Conservation (phyloP, 1,140 invertebrate genomes). For the Anastrepha obliqua region DNA sequence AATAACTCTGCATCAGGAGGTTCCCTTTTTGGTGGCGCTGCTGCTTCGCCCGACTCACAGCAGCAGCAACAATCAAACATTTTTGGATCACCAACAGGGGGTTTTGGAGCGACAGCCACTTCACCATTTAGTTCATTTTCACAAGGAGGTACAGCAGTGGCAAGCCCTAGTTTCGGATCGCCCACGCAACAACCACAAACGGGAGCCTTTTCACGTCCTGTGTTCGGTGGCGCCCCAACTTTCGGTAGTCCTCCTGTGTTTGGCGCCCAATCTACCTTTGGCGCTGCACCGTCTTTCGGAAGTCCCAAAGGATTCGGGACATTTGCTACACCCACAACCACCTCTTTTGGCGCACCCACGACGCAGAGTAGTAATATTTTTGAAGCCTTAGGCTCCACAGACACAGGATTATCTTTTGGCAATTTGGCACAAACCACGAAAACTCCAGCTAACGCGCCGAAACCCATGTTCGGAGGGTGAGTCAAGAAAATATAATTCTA, state of each 20-base stretch:
- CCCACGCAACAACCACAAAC: slow-evolving; percentile 62
- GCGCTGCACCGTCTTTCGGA: slow-evolving; percentile 76
- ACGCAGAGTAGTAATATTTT: slow-evolving; percentile 76
- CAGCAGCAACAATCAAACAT: slow-evolving; percentile 55
- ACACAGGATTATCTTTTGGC: slow-evolving; percentile 76
- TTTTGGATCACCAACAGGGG: slow-evolving; percentile 65
- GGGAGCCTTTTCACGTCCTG: slow-evolving; percentile 58
- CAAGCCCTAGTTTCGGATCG: slow-evolving; percentile 74
- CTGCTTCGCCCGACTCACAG: slow-evolving; percentile 32
- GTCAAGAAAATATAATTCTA: slow-evolving; percentile 16
- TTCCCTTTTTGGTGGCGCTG: slow-evolving; percentile 66
- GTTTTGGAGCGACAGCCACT: slow-evolving; percentile 61
- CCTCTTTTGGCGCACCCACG: slow-evolving; percentile 66
- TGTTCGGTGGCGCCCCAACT: slow-evolving; percentile 66
- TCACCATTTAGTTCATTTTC: slow-evolving; percentile 62
- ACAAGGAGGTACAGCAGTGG: slow-evolving; percentile 63
- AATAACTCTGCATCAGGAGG: slow-evolving; percentile 59
- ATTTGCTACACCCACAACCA: slow-evolving; percentile 60
- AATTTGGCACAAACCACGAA: slow-evolving; percentile 76
- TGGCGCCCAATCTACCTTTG: slow-evolving; percentile 75
- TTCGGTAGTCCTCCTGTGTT: slow-evolving; percentile 73
- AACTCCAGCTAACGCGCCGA: slow-evolving; percentile 66
- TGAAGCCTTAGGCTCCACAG: slow-evolving; percentile 77
- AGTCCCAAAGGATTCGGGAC: slow-evolving; percentile 75
- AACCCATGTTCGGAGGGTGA: slow-evolving; percentile 75